A percentile compares a stretch with the other conserved stretches of the same genome.
Conservation (phyloP, 2,797 vertebrate genomes). For the Oreortyx pictus region DNA sequence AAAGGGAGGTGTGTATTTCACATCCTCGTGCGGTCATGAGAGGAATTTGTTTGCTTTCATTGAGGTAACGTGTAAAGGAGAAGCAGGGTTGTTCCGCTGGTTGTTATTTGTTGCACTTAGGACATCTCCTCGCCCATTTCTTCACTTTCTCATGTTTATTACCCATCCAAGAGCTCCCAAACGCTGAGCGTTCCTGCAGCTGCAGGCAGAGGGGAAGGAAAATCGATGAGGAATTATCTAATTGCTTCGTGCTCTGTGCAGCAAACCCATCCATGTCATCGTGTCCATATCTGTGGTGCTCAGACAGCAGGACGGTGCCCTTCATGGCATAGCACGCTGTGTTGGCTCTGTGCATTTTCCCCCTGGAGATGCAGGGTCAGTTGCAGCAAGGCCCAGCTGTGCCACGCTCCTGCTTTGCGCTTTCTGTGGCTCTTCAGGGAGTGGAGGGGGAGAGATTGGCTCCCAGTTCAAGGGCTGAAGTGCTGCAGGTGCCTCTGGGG, state of each 20-base stretch:
- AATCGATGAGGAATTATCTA: constrained; percentile 39
- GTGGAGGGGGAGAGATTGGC: background rate
- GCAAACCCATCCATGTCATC: background rate
- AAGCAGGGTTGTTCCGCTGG: background rate
- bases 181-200: background rate
- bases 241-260: constrained; percentile 34
- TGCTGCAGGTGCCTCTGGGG: background rate
- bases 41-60: background rate
- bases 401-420: background rate
- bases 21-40: background rate
- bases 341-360: background rate
- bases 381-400: background rate
- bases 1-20: background rate
- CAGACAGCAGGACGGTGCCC: background rate
- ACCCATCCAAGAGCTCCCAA: background rate
- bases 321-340: background rate
- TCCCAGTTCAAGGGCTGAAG: rapidly evolving
- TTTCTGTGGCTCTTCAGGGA: background rate
- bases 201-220: background rate
- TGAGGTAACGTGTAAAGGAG: background rate
- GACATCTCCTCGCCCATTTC: background rate
- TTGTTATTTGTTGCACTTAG: background rate
- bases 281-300: background rate
- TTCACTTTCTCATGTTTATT: background rate
- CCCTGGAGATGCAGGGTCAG: background rate